These are phyloP conservation scores for Lethrus apterus DNA, from an alignment of 1,140 invertebrate genomes.

Conservation along the genomic window DNA sequence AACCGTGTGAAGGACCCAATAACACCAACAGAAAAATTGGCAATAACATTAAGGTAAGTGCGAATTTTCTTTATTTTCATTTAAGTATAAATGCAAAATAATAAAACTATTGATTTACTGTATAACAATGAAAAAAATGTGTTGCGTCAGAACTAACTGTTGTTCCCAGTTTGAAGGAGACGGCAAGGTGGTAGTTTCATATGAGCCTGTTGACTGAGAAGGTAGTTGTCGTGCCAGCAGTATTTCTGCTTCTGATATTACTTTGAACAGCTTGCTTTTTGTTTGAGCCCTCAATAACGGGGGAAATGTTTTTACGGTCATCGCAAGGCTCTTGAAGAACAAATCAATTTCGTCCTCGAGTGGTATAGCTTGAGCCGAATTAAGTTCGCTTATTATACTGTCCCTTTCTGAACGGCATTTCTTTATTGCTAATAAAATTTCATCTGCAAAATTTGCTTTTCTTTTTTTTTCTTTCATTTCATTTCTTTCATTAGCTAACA, in stretches of 20 bases:
- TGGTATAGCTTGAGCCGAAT: background rate
- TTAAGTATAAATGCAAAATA: too few relatives aligned
- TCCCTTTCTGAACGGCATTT: background rate
- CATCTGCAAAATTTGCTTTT: background rate
- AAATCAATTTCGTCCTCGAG: background rate
- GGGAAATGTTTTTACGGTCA: background rate
- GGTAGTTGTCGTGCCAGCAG: background rate
- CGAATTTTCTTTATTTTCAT: slow-evolving; percentile 1
- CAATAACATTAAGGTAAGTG: too few relatives aligned
- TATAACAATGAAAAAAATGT: background rate
- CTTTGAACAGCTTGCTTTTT: background rate
- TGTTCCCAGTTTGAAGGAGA: background rate
- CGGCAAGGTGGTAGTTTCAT: background rate
- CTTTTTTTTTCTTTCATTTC: background rate
- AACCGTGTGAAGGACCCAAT: background rate
- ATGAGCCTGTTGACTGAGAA: background rate
- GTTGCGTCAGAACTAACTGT: background rate
- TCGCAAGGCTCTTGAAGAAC: background rate
- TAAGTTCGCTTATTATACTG: background rate
- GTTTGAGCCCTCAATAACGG: background rate
- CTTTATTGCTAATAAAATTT: background rate
- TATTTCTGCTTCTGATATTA: background rate
- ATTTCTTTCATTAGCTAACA: background rate
- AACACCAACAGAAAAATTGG: background rate
- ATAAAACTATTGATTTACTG: background rate